These are phyloP conservation scores for Torymus aiolomorphi DNA, from an alignment of 2,888 invertebrate species.

Conservation along the genomic window DNA sequence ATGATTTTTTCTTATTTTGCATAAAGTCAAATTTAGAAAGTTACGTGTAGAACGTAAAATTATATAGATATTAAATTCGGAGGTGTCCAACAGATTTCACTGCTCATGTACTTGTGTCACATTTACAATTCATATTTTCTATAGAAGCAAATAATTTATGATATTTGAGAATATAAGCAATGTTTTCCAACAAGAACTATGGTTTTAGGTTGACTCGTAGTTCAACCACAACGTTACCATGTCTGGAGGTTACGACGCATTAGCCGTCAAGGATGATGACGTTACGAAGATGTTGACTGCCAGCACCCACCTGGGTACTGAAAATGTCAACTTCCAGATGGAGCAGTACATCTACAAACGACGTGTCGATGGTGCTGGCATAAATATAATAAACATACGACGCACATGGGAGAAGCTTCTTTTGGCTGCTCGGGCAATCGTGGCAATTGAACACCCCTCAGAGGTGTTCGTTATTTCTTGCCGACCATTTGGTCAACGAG, in stretches of 20 bases:
- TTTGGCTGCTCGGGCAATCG: slow-evolving; percentile 97
- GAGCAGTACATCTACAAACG: slow-evolving; percentile 98
- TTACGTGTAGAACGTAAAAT: too few relatives aligned
- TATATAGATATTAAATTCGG: too few relatives aligned
- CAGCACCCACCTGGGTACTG: slow-evolving; percentile 94
- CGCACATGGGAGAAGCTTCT: slow-evolving; percentile 99
- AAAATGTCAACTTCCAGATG: slow-evolving; percentile 98
- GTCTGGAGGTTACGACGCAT: slow-evolving; percentile 96
- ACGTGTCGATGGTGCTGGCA: slow-evolving; percentile 89
- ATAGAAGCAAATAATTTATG: not conserved
- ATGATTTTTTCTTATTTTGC: too few relatives aligned
- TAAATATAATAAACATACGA: slow-evolving; percentile 95
- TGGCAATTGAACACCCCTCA: slow-evolving; percentile 97
- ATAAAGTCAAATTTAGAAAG: too few relatives aligned
- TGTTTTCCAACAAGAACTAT: too few relatives aligned
- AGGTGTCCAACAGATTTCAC: too few relatives aligned
- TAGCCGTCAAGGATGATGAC: slow-evolving; percentile 97
- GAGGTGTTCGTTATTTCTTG: slow-evolving; percentile 99
- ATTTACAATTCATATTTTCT: too few relatives aligned
- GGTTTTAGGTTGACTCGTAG: slow-evolving; percentile 82
- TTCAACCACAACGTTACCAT: slow-evolving; percentile 84
- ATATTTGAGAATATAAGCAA: too few relatives aligned
- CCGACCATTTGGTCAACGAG: slow-evolving; percentile 95
- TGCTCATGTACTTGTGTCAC: not conserved
- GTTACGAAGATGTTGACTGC: slow-evolving; percentile 98